Base-by-base conservation (phyloP, 1,140 invertebrate genomes). In the Mylabris phalerata region DNA sequence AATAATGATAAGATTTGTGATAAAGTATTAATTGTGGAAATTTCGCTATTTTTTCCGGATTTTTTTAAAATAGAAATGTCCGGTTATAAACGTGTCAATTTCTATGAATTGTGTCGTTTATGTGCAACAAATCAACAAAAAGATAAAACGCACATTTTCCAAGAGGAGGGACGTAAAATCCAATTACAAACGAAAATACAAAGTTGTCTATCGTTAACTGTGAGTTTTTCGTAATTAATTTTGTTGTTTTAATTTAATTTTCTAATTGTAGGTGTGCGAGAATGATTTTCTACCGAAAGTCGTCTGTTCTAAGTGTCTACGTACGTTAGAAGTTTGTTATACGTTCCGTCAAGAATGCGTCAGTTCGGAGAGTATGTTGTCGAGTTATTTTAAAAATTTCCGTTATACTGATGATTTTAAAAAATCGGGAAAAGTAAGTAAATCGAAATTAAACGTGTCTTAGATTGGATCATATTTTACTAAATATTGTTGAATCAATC, bases 201-300 rank as follows among this genome's bases (percentile, higher is more conserved):
- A 62, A 78, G 79, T 49, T 85, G 81, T 69, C 73, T 86, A 38
- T 78, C 82, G 9, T 68, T 86, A 50, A 80, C 82, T 72, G 84
- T 85, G 69, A 71, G 55, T 60, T 27, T 2, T 5, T 19, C 6
- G 11, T 32, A 3, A 9, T 40, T 26, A 42, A 11, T 45, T 5
- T 32, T 32, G 3, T 41, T n/a, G 48, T 43, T 41, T 55, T 24
- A 44, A 47, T 60, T n/a, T 51, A 19, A 64, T 32, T 32, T 47
- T 61, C 67, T 27, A 55, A 68, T 73, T 73, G 3, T 64, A 87
- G 84, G 77, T 87, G 13, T 74, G 79, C 48, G 84, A 86, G 69
- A 82, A 83, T 64, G 84, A 86, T 71, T 83, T 81, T 9, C 70
- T 87, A 55, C 85, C 85, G 48, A 87, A 87, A 77, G 82, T 84